Evolutionary conservation across 2,797 vertebrate genomes (phyloP), one percentile per base, ranked within the genome.

Genomic region (Anableps anableps): DNA sequence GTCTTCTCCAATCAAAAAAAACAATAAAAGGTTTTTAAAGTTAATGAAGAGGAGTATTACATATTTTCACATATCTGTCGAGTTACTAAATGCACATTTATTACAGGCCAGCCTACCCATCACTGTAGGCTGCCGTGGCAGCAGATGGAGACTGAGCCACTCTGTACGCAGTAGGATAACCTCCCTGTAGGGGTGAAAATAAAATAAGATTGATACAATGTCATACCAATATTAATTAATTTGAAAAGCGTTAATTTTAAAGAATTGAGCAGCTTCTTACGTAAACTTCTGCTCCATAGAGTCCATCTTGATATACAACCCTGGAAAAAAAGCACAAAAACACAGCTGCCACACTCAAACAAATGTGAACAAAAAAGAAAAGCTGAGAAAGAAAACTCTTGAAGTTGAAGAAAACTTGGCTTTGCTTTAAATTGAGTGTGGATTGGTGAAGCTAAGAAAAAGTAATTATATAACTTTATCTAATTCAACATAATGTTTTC

Each of bases 221-320:
- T 36, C 45, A 72, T 50, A 11, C 5, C 21, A 11, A 4, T 2
- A 10, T 58, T 68, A 29, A 31, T 11, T 66, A 0, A 60, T 45
- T 45, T 77, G 10, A 47, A 10, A 64, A 13, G 23, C 5, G 34
- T n/a, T 47, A 38, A 74, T 6, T n/a, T 41, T 70, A 29, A 16
- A 58, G 29, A 58, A 68, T 26, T 10, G 23, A n/a, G 50, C 26
- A 47, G 45, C 7, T 50, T 90, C 95, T 92, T 88, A 97, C 96
- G 78, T 96, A 97, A 68, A 97, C 92, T 66, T 97, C 96, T 70
- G 96, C 80, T 90, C 96, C 96, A 36, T 97, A 97, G 34, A 97
- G 84, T 47, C 95, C 95, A 26, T 97, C 96, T 81, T 96, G 96
- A 88, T 97, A 97, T 0, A 97, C 95, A 82, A 97, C 93, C 55